A percentile compares a stretch with the other conserved stretches of the same genome.
phyloP scores from a whole-genome alignment of 1,140 invertebrate genomes.

The Halesus radiatus region DNA sequence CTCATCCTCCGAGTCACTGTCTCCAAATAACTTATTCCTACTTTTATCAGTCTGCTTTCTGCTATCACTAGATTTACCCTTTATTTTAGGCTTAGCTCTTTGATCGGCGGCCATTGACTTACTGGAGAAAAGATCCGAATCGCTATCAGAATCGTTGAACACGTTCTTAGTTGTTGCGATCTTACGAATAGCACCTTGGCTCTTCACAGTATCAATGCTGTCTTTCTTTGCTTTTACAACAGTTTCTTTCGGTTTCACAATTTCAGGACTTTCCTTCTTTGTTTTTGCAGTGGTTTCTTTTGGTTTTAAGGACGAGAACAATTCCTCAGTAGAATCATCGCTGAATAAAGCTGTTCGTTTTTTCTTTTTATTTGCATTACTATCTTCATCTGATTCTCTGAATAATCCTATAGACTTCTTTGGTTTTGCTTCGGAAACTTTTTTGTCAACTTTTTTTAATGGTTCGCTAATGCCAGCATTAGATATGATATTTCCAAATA shows the following conservation, averaged over 20 bases:
- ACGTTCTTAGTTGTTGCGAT: constrained; percentile 18
- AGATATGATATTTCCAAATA: constrained; percentile 6
- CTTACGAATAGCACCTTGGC: constrained; percentile 16
- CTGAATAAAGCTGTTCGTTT: constrained; percentile 24
- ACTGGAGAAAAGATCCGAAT: constrained; percentile 45
- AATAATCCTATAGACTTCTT: constrained; percentile 32
- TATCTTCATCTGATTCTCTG: constrained; percentile 36
- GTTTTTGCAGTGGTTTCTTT: no score
- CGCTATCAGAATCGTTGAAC: constrained; percentile 49
- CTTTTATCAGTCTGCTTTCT: constrained; percentile 22
- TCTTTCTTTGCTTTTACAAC: constrained; percentile 16
- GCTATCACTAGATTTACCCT: constrained; percentile 26
- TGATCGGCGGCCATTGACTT: constrained; percentile 8
- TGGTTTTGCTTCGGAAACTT: neutral
- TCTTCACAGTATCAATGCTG: neutral
- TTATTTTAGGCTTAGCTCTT: constrained; percentile 21
- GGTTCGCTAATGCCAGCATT: neutral
- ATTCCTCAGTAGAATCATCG: constrained; percentile 30
- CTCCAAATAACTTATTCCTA: constrained; percentile 17
- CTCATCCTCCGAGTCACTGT: constrained; percentile 45
- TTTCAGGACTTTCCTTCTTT: neutral
- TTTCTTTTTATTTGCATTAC: constrained; percentile 20
- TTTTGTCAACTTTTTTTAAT: neutral
- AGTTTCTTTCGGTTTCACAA: constrained; percentile 14
- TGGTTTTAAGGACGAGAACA: constrained; percentile 3